Evolutionary conservation across 2,113 vertebrate genomes (phyloP).

Genomic region (Archocentrus centrarchus): DNA sequence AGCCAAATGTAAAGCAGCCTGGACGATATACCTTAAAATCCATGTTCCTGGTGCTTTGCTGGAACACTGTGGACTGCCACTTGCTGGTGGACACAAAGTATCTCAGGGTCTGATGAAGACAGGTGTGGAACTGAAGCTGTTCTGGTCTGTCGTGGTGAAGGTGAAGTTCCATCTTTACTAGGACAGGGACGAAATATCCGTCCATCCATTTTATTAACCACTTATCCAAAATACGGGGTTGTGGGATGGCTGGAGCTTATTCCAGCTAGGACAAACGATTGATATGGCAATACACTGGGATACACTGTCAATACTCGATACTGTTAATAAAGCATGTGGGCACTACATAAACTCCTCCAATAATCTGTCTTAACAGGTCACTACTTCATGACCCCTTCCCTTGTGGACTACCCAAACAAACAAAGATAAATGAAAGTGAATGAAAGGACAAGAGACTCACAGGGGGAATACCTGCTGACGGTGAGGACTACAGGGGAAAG

Average conservation of each 20-base stretch:
- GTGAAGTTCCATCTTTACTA: background rate
- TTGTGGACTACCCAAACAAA: background rate
- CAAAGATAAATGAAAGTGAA: background rate
- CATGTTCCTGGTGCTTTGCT: background rate
- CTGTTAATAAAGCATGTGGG: background rate
- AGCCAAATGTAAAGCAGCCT: background rate
- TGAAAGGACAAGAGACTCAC: background rate
- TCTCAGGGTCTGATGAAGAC: background rate
- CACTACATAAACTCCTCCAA: background rate
- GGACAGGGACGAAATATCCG: background rate
- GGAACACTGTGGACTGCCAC: background rate
- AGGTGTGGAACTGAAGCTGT: too few relatives aligned
- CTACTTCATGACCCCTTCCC: background rate
- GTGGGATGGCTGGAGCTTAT: background rate
- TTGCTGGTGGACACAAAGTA: constrained; percentile 7
- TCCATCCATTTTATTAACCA: background rate
- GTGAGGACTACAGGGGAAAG: background rate
- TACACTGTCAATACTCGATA: background rate
- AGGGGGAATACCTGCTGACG: background rate
- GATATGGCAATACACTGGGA: background rate
- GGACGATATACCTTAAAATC: background rate
- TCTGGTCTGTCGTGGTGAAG: background rate
- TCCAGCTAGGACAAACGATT: background rate
- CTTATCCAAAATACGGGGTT: background rate
- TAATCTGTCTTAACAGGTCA: background rate